Evolutionary conservation across 1,140 invertebrate genomes (phyloP).

Genomic region (Coptotermes formosanus): DNA sequence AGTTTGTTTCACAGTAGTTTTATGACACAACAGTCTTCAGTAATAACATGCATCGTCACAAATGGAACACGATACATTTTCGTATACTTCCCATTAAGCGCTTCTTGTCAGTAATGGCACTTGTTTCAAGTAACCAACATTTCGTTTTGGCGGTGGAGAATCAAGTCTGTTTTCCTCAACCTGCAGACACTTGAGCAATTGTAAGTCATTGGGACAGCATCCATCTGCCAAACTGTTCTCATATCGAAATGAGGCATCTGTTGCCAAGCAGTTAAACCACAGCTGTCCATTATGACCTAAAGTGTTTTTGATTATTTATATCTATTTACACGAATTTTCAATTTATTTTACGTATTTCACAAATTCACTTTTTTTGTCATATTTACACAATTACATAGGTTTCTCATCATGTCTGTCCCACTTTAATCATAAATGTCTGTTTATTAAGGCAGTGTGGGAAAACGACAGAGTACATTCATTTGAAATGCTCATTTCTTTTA

Average conservation of each 20-base stretch:
- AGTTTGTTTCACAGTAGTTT: background rate
- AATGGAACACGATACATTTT: conserved; percentile 6
- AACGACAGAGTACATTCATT: background rate
- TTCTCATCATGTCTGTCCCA: too few relatives aligned
- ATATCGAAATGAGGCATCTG: background rate
- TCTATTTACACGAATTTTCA: background rate
- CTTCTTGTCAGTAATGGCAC: background rate
- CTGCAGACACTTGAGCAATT: background rate
- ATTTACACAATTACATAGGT: background rate
- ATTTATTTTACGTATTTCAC: background rate
- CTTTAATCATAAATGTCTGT: background rate
- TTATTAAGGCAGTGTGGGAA: background rate
- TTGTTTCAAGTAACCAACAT: background rate
- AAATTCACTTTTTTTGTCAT: background rate
- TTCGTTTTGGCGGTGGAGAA: conserved; percentile 1
- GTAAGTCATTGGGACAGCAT: background rate
- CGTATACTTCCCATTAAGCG: background rate
- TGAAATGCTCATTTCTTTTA: background rate
- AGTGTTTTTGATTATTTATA: background rate
- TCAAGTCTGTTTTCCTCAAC: background rate
- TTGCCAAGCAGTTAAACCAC: background rate
- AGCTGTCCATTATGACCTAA: background rate
- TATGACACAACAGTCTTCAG: background rate
- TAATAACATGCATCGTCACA: background rate
- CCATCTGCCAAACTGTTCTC: background rate